These are phyloP conservation scores for Rousettus madagascariensis DNA, from an alignment of 2,797 vertebrate species.

Conservation along the genomic window DNA sequence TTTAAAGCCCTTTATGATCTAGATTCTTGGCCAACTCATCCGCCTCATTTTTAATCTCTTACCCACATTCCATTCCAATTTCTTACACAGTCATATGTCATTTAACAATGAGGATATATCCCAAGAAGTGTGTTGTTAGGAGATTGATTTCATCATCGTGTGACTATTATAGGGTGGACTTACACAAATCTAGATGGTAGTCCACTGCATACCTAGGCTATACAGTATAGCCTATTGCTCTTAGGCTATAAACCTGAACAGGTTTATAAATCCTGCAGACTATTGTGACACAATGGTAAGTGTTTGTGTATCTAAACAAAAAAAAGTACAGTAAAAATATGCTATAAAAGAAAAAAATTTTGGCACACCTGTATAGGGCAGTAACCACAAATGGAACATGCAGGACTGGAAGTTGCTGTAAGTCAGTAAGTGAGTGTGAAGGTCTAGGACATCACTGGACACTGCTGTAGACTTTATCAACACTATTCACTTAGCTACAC, in stretches of 20 bases:
- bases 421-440: background rate
- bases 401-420: background rate
- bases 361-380: background rate
- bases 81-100: background rate
- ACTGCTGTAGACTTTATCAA: background rate
- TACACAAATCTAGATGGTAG: background rate
- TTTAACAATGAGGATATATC: background rate
- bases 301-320: background rate
- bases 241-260: background rate
- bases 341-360: background rate
- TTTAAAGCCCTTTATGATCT: background rate
- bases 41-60: background rate
- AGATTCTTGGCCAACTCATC: background rate
- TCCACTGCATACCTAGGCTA: background rate
- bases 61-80: background rate
- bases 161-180: background rate
- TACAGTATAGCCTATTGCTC: background rate
- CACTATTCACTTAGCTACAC: background rate
- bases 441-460: background rate
- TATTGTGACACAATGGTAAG: background rate
- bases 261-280: background rate
- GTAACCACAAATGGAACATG: background rate
- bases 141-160: background rate
- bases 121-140: background rate
- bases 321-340: background rate